Evolutionary conservation across 2,888 invertebrate species (phyloP).

Genomic region (Apodemia hepburni): DNA sequence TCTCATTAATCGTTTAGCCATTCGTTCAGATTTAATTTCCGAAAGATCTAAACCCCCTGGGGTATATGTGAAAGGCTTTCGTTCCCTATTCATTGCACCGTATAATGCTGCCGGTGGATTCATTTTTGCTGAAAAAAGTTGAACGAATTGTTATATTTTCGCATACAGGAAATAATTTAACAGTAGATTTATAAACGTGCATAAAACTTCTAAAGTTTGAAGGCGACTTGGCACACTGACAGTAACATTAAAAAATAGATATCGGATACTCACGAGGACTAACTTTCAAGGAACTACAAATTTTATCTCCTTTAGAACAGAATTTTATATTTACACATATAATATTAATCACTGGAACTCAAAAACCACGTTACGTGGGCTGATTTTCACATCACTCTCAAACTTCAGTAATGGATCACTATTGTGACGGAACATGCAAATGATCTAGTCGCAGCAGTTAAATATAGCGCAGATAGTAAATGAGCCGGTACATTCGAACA

Average conservation of each 20-base stretch:
- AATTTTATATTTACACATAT: conserved; percentile 34
- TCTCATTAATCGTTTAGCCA: conserved; percentile 86
- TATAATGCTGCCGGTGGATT: conserved; percentile 92
- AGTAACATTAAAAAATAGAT: conserved; percentile 62
- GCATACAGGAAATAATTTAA: conserved; percentile 12
- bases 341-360: conserved; percentile 27
- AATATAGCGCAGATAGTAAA: conserved; percentile 68
- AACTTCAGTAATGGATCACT: conserved; percentile 49
- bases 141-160: conserved; percentile 33
- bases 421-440: conserved; percentile 67
- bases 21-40: conserved; percentile 93
- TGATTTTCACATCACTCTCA: conserved; percentile 59
- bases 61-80: conserved; percentile 97
- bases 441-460: conserved; percentile 72
- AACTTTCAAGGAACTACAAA: conserved; percentile 45
- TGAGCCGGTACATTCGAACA: conserved; percentile 62
- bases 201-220: conserved; percentile 43
- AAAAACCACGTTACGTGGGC: conserved; percentile 18
- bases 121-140: conserved; percentile 43
- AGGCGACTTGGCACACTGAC: conserved; percentile 66
- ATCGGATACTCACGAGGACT: conserved; percentile 64
- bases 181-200: conserved; percentile 25
- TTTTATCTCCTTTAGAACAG: conserved; percentile 32
- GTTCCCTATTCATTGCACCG: conserved; percentile 94
- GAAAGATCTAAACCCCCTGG: conserved; percentile 95